These are phyloP conservation scores for Clavelina lepadiformis DNA, from an alignment of 23 tunicate species.

Conservation along the genomic window DNA sequence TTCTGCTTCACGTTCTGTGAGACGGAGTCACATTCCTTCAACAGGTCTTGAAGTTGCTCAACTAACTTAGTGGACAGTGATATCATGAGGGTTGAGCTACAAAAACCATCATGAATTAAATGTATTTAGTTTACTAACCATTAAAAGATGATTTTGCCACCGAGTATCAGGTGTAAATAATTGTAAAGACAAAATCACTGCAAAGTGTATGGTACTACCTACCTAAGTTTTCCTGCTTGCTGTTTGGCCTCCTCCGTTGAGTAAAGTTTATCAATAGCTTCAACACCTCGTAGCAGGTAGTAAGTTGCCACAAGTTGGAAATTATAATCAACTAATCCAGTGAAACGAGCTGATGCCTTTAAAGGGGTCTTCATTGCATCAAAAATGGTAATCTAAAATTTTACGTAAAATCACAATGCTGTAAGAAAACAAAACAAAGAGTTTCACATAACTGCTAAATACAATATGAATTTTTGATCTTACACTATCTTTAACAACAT, in stretches of 20 bases:
- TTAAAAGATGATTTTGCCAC: no score
- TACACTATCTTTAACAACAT: conserved; percentile 30
- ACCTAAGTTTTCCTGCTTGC: no score
- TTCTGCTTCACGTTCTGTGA: no score
- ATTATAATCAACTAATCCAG: conserved; percentile 18
- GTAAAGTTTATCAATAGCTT: conserved; percentile 4
- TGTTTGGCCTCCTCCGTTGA: no score
- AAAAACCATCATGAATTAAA: no score
- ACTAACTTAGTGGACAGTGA: conserved; percentile 2
- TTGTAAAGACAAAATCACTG: no score
- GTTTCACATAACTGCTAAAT: not conserved
- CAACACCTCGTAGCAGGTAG: conserved; percentile 21
- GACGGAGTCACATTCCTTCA: conserved; percentile 3
- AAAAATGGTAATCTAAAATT: conserved; percentile 15
- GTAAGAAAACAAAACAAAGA: not conserved
- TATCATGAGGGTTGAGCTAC: conserved; percentile 1
- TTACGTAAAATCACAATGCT: not conserved
- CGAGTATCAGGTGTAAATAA: no score
- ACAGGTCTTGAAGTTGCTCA: conserved; percentile 7
- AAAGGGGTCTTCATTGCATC: conserved; percentile 10
- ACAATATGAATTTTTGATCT: conserved; percentile 4
- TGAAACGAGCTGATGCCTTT: conserved; percentile 19
- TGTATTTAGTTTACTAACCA: no score
- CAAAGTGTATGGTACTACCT: no score
- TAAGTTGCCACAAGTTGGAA: conserved; percentile 13